Conservation (phyloP, 2,888 invertebrate species). For the Agrotis segetum region DNA sequence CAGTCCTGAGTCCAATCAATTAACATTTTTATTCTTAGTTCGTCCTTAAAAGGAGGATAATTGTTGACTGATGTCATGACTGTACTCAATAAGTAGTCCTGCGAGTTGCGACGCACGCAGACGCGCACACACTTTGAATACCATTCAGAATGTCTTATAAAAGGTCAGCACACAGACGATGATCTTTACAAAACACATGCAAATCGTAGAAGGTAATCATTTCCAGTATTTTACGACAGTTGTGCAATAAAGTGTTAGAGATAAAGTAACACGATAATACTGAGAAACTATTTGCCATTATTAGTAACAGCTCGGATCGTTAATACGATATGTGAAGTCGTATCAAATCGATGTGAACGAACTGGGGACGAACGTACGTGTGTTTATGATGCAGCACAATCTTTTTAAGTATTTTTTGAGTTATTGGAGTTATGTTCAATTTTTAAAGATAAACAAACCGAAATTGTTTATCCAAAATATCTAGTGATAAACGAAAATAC, state of each 20-base stretch:
- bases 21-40: conserved; percentile 38
- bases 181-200: conserved; percentile 21
- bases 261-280: not conserved
- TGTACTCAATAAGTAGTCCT: conserved; percentile 12
- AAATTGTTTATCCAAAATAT: too few species aligned
- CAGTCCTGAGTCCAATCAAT: conserved; percentile 5
- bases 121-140: conserved; percentile 5
- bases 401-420: too few species aligned
- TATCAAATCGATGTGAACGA: too few species aligned
- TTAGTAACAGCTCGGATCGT: not conserved
- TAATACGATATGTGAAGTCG: not conserved
- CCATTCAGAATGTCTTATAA: conserved; percentile 11
- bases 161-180: conserved; percentile 30
- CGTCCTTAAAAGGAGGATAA: conserved; percentile 34
- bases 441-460: too few species aligned
- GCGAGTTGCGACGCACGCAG: conserved; percentile 7
- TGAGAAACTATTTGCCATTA: conserved; percentile 10
- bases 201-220: conserved; percentile 9
- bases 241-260: conserved; percentile 4
- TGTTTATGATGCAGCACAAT: too few species aligned
- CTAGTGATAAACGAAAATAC: too few species aligned
- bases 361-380: too few species aligned
- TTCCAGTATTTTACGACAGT: conserved; percentile 19
- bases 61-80: conserved; percentile 30
- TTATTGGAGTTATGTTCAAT: too few species aligned